Evolutionary conservation across 2,113 vertebrate species (phyloP).

Genomic region (Todiramphus chloris): DNA sequence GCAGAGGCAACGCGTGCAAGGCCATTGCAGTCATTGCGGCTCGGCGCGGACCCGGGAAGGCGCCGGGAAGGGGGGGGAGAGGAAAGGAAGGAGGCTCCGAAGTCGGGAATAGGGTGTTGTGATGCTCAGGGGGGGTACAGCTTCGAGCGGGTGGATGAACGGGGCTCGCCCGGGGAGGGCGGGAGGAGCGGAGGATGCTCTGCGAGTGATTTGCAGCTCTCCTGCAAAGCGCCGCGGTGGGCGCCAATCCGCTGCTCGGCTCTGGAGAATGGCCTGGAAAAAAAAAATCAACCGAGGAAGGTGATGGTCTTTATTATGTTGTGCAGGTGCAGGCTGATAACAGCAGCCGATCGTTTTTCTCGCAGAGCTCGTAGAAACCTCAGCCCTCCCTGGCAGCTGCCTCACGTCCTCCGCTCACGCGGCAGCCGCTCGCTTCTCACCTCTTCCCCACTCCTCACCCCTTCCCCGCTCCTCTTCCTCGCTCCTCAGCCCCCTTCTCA

Average conservation of each 20-base stretch:
- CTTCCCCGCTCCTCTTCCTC: not conserved
- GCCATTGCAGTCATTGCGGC: slow-evolving; percentile 49
- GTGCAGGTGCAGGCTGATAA: slow-evolving; percentile 25
- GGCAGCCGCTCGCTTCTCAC: not conserved
- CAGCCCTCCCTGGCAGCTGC: not conserved
- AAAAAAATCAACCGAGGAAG: not conserved
- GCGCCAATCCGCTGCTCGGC: not conserved
- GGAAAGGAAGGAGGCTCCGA: not conserved
- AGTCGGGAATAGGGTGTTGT: not conserved
- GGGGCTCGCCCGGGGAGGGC: not conserved
- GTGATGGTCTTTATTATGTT: not conserved
- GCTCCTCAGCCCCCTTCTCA: not conserved
- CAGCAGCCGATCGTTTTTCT: not conserved
- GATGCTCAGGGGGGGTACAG: not conserved
- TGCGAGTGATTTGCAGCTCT: not conserved
- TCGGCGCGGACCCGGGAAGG: slow-evolving; percentile 11
- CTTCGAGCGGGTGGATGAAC: accelerated
- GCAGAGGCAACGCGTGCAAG: slow-evolving; percentile 68
- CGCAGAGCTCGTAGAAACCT: accelerated
- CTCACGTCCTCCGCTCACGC: accelerated
- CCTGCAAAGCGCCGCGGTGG: not conserved
- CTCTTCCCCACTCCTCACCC: not conserved
- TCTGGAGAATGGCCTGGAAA: not conserved
- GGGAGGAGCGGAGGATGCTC: not conserved
- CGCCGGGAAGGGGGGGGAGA: not conserved